Percentiles rank a stretch among this genome's conserved stretches.
Conservation (phyloP, 2,888 invertebrate species). For the Hyposoter dolosus region DNA sequence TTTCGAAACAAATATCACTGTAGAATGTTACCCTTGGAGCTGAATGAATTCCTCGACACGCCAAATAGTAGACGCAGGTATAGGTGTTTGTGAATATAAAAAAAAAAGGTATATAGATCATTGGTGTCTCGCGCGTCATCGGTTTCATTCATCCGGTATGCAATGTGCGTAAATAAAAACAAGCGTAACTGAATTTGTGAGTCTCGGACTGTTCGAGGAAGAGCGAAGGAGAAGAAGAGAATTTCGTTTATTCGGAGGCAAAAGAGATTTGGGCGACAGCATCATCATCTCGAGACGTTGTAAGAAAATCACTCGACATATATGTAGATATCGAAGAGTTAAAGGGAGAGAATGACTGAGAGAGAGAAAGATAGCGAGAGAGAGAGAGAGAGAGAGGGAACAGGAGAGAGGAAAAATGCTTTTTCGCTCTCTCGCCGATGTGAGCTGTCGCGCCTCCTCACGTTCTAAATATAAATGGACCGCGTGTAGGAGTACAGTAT, state of each 20-base stretch:
- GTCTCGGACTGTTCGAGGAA: conserved; percentile 13
- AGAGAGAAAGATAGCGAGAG: conserved; percentile 1
- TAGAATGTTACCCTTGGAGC: not conserved
- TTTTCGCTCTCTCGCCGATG: conserved; percentile 36
- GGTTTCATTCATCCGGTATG: conserved; percentile 61
- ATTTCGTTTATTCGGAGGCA: conserved; percentile 18
- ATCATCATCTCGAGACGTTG: conserved; percentile 17
- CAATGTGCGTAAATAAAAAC: conserved; percentile 29
- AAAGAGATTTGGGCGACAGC: conserved; percentile 45
- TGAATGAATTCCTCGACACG: conserved; percentile 13
- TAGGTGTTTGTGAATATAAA: not conserved
- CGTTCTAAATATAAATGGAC: conserved; percentile 66
- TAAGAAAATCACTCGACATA: conserved; percentile 16
- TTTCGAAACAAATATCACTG: conserved; percentile 1
- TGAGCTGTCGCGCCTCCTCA: conserved; percentile 52
- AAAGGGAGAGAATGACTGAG: not conserved
- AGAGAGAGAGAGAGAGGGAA: not conserved
- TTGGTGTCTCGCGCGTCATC: conserved; percentile 51
- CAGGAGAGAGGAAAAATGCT: conserved; percentile 27
- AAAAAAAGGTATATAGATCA: conserved; percentile 30
- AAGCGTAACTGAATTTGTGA: conserved; percentile 54
- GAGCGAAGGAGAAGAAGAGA: not conserved
- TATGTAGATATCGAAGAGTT: conserved; percentile 17
- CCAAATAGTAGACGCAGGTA: not conserved
- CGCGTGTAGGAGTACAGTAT: conserved; percentile 59